Percentiles rank a stretch among this genome's conserved stretches.
These are phyloP conservation scores for Novumbra hubbsi DNA, from an alignment of 2,797 vertebrate genomes.

Conservation along the genomic window DNA sequence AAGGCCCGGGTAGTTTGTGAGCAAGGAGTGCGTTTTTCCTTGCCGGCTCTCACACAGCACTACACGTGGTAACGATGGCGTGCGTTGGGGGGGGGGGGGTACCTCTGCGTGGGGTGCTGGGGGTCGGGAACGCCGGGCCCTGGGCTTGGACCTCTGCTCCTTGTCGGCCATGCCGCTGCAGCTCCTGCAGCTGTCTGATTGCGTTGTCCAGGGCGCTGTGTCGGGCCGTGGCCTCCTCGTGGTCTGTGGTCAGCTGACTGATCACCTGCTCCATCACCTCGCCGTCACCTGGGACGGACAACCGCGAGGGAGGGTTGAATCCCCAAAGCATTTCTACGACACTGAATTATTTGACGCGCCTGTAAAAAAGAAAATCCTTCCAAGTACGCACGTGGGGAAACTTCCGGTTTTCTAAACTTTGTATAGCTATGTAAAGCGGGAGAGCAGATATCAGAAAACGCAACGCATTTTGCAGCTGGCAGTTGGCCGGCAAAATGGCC, in stretches of 20 bases:
- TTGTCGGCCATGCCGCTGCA: conserved; percentile 70
- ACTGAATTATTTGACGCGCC: neutral
- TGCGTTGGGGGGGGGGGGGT: neutral
- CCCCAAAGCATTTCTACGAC: neutral
- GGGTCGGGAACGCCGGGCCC: conserved; percentile 51
- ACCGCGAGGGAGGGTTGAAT: neutral
- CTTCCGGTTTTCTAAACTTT: no score
- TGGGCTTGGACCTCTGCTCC: conserved; percentile 57
- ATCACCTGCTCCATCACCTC: conserved; percentile 98
- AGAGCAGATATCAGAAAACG: no score
- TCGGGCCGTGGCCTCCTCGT: conserved; percentile 76
- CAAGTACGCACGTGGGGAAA: no score
- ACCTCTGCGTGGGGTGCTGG: conserved; percentile 90
- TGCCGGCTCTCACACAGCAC: neutral
- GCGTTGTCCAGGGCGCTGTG: conserved; percentile 84
- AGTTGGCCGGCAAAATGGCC: no score
- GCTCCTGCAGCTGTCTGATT: conserved; percentile 84
- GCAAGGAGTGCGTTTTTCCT: no score
- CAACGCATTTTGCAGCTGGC: no score
- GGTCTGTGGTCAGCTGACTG: conserved; percentile 88
- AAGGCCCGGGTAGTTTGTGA: no score
- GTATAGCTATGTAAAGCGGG: no score
- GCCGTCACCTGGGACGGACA: conserved; percentile 81
- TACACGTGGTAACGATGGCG: neutral
- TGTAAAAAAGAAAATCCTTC: no score